Percentiles rank a stretch among this genome's conserved stretches.
These are phyloP conservation scores for Coelopa pilipes DNA, from an alignment of 2,888 invertebrate genomes.

Conservation along the genomic window DNA sequence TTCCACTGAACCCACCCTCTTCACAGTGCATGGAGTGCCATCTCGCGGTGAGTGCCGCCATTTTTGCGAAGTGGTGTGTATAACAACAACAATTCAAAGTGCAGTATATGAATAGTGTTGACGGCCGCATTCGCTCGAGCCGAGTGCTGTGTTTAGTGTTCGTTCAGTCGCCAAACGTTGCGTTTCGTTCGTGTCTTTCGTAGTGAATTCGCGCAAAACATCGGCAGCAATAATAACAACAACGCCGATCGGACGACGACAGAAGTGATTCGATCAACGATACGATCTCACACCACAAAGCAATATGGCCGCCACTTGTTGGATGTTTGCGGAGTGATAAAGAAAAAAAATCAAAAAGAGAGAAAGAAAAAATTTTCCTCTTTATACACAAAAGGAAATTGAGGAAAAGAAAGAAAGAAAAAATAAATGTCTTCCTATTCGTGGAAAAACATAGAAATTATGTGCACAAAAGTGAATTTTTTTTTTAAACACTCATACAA, in stretches of 20 bases:
- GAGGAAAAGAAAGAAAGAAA: constrained; percentile 16
- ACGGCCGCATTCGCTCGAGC: not conserved
- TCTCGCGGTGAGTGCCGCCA: not conserved
- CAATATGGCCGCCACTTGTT: constrained; percentile 67
- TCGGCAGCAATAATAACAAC: constrained; percentile 5
- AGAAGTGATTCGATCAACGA: constrained; percentile 45
- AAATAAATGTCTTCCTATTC: constrained; percentile 28
- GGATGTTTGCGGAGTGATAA: constrained; percentile 51
- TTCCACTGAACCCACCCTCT: not conserved
- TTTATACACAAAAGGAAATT: constrained; percentile 29
- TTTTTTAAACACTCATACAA: not conserved
- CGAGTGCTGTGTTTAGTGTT: constrained; percentile 36
- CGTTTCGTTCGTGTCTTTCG: constrained; percentile 33
- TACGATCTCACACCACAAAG: constrained; percentile 47
- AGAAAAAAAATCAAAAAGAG: constrained; percentile 32
- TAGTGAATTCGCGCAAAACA: constrained; percentile 36
- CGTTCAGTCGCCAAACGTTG: constrained; percentile 35
- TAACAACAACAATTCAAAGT: constrained; percentile 15
- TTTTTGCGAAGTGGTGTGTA: not conserved
- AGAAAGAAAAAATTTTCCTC: constrained; percentile 27
- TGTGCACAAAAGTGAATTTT: constrained; percentile 14
- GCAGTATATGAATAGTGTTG: constrained; percentile 14
- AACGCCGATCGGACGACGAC: constrained; percentile 29
- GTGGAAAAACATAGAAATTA: constrained; percentile 29
- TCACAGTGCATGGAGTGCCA: not conserved